phyloP scores from a whole-genome alignment of 2,797 vertebrate genomes.

The Lithobates sylvaticus region DNA sequence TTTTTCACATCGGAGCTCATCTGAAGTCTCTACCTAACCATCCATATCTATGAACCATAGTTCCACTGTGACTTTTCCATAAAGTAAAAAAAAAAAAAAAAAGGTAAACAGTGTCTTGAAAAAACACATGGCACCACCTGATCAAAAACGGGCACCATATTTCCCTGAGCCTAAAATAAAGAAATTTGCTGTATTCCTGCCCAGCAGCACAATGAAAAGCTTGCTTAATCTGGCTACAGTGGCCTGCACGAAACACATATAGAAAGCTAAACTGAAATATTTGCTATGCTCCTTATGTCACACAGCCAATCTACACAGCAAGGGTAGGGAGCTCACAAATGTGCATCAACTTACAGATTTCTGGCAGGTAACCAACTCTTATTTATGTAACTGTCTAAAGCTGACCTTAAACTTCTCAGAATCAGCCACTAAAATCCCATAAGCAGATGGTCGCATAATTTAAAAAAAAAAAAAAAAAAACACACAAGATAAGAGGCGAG shows the following conservation, averaged over 20 bases:
- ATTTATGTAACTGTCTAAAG: not conserved
- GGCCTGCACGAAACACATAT: not conserved
- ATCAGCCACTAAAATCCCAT: not conserved
- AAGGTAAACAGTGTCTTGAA: too few relatives aligned
- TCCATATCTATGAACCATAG: too few relatives aligned
- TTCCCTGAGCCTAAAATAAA: not conserved
- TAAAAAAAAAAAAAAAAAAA: not conserved
- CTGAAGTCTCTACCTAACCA: too few relatives aligned
- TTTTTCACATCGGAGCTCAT: too few relatives aligned
- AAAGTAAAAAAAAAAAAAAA: too few relatives aligned
- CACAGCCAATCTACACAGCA: not conserved
- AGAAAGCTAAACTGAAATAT: not conserved
- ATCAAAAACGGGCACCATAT: too few relatives aligned
- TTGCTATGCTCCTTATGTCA: not conserved
- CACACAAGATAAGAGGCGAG: not conserved
- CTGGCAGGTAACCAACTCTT: not conserved
- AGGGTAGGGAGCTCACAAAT: not conserved
- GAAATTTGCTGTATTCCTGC: not conserved
- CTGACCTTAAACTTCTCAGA: not conserved
- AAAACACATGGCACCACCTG: too few relatives aligned
- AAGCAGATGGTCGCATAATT: not conserved
- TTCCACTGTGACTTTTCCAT: too few relatives aligned
- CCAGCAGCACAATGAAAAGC: not conserved
- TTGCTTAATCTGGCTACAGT: not conserved
- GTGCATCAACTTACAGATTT: too few relatives aligned